Evolutionary conservation across 2,113 vertebrate species (phyloP).

Genomic region (Pachypanchax playfairii): DNA sequence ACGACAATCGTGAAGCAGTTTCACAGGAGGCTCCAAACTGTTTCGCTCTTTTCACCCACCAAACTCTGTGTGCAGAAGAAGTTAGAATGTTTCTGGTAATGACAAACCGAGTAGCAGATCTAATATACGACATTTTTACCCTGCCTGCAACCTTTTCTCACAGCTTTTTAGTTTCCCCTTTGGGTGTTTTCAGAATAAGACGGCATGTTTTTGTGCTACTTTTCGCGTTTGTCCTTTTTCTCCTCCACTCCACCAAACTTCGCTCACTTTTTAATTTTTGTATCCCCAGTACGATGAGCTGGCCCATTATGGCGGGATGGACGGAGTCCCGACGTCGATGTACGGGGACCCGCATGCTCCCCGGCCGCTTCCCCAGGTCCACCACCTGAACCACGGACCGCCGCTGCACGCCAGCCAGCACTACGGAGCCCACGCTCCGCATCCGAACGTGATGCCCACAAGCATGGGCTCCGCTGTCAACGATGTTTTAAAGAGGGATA

Average conservation of each 20-base stretch:
- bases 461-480: constrained; percentile 99
- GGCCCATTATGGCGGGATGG: constrained; percentile 99
- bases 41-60: constrained; percentile 75
- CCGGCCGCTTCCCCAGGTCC: constrained; percentile 97
- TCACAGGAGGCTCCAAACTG: constrained; percentile 80
- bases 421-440: constrained; percentile 97
- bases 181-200: constrained; percentile 27
- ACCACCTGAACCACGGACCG: constrained; percentile 99
- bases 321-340: constrained; percentile 97
- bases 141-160: too few relatives aligned
- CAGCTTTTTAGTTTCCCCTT: too few relatives aligned
- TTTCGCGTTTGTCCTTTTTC: constrained; percentile 13
- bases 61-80: constrained; percentile 77
- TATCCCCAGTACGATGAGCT: constrained; percentile 97
- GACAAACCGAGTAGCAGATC: constrained; percentile 23
- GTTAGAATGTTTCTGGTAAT: constrained; percentile 95
- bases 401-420: constrained; percentile 98
- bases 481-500: constrained; percentile 99
- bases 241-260: too few relatives aligned
- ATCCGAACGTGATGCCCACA: constrained; percentile 98
- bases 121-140: constrained; percentile 23
- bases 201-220: constrained; percentile 26
- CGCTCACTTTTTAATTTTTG: constrained; percentile 58
- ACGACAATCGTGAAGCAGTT: constrained; percentile 77
- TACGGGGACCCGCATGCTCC: constrained; percentile 98